Base-by-base conservation (phyloP, 2,113 vertebrate genomes). In the Rhombomys opimus region DNA sequence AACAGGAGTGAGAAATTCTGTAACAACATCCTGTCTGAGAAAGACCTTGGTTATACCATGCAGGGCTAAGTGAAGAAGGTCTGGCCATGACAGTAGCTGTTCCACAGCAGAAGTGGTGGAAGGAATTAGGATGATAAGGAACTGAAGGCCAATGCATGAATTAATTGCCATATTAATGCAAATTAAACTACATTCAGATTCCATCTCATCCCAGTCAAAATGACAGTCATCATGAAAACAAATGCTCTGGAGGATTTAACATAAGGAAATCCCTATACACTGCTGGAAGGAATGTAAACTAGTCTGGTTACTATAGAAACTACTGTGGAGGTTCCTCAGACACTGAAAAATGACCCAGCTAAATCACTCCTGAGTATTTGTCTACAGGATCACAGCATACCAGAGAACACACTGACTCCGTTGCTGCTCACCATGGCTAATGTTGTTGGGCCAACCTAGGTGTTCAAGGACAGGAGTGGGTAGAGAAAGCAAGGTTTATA, bases 51-150 rank as follows among this genome's bases (percentile, higher is more conserved):
- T 2, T 38, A 32, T 6, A 1, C 9, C 46, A 32, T 50, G 17
- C 5, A 30, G 18, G 30, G 2, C 8, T 15, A 65, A 86, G 17
- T 2, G 32, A 41, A 14, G 22, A 2, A 13, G 12, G 57, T 46
- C 8, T 0, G 0, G 7, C 6, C 25, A 52, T 2, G 12, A 52
- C 17, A 30, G 52, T 27, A 27, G 30, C 54, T 73, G 12, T 17
- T 54, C 2, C 25, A 20, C 0, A 18, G 72, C 11, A 4, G 52
- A 38, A 65, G 7, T 10, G 0, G 59, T 76, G 68, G 23, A 41
- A 12, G 46, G 20, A 52, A 38, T 17, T 11, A 30, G 20, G 15
- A 0, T 63, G 27, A 15, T 9, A 52, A 27, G 1, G 14, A 80
- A 14, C 82, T 27, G 1, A 20, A 67, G 65, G 7, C 35, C 1